Evolutionary conservation across 2,888 invertebrate genomes (phyloP), one percentile per base, ranked within the genome.

Genomic region (Ecdyonurus torrentis): DNA sequence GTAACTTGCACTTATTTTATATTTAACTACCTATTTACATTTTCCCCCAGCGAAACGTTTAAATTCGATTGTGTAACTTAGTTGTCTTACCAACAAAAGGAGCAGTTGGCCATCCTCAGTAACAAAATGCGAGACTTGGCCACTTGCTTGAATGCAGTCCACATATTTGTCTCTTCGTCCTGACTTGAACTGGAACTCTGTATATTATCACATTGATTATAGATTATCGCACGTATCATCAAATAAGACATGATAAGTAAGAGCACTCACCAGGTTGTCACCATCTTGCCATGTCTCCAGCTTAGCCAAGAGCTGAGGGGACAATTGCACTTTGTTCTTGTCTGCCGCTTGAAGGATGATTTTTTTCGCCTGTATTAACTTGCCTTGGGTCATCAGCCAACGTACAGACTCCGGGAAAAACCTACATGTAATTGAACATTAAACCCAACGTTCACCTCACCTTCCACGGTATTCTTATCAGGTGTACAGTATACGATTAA

Each of bases 331-430:
- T 10, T 61, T 58, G 52, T 64, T 64, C 25, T 23, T 24, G 5
- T 20, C 25, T 15, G 64, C 64, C 18, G 64, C 64, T 23, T 37
- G 23, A 18, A 52, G 18, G 19, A 64, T 61, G 22, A 60, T 19
- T 1, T 23, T 1, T 1, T 37, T 18, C 15, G 63, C 63, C 1
- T 58, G 50, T 23, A 23, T 50, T 15, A 63, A 10, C 20, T 22
- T 23, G 22, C 63, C 63, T 19, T 25, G 59, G 20, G 63, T 59
- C 59, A 63, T 63, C 22, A 63, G 19, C 63, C 63, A 63, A 1
- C 63, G 23, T 20, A 63, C 25, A 23, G 63, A 63, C 23, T 63
- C 63, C 15, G 63, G 63, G 2, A 63, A 22, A 19, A 59, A 15
- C 63, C 63, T 63, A 23, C 50, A 58, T 18, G 23, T 25, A 7